These are phyloP conservation scores for Cremastinae sp. DNA, from an alignment of 2,888 invertebrate species.

Conservation along the genomic window DNA sequence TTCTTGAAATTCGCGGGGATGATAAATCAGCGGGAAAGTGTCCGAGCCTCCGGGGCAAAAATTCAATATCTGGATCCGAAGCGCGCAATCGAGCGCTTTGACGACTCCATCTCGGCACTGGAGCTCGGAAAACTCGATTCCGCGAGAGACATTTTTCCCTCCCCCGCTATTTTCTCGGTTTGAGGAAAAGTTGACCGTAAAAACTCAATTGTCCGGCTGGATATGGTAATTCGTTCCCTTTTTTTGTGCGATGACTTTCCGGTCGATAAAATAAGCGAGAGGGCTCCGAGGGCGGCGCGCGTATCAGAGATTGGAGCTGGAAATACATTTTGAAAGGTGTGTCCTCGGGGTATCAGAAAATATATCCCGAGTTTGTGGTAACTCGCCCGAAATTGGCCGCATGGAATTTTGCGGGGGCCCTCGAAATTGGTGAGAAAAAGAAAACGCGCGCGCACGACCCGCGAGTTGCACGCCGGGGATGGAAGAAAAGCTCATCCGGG, in stretches of 20 bases:
- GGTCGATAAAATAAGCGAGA: slow-evolving; percentile 16
- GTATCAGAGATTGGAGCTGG: slow-evolving; percentile 47
- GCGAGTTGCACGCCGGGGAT: slow-evolving; percentile 29
- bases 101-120: too few species aligned
- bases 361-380: slow-evolving; percentile 19
- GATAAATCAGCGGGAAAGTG: too few species aligned
- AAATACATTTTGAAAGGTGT: slow-evolving; percentile 54
- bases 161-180: not conserved
- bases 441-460: not conserved
- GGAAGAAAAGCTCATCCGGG: slow-evolving; percentile 50
- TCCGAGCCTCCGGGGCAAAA: not conserved
- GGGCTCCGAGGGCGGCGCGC: not conserved
- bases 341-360: slow-evolving; percentile 33
- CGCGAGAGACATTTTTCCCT: not conserved
- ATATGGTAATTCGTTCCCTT: slow-evolving; percentile 50
- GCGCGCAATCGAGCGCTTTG: too few species aligned
- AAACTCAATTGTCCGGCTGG: slow-evolving; percentile 19
- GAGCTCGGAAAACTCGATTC: too few species aligned
- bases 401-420: slow-evolving; percentile 5
- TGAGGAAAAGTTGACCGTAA: slow-evolving; percentile 31
- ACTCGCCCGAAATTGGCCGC: slow-evolving; percentile 46
- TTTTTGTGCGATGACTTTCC: slow-evolving; percentile 28
- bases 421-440: slow-evolving; percentile 9
- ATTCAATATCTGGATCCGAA: slow-evolving; percentile 1
- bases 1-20: too few species aligned